Evolutionary conservation across 2,797 vertebrate genomes (phyloP).

Genomic region (Urosaurus nigricauda): DNA sequence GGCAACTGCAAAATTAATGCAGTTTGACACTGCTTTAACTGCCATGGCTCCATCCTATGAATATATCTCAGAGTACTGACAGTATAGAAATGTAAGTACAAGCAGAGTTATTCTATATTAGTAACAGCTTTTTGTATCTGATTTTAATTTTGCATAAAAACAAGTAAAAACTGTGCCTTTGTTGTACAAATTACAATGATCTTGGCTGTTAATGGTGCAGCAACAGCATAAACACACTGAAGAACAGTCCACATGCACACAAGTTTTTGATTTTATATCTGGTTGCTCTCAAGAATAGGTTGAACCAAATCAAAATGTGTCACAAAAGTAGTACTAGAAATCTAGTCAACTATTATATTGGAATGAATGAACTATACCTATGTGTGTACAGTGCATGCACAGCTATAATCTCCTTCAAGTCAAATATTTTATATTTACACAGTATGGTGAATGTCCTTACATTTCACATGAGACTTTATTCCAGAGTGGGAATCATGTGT

Average conservation of each 20-base stretch:
- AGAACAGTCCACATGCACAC: not conserved
- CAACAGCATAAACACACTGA: too few species aligned
- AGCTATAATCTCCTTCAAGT: not conserved
- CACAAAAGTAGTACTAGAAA: not conserved
- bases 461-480: not conserved
- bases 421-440: not conserved
- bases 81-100: not conserved
- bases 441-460: slow-evolving; percentile 8
- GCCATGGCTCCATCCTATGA: too few species aligned
- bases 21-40: too few species aligned
- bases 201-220: not conserved
- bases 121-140: too few species aligned
- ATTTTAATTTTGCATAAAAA: slow-evolving; percentile 34
- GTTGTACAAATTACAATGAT: too few species aligned
- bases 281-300: not conserved
- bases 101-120: slow-evolving; percentile 6
- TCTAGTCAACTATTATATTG: not conserved
- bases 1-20: not conserved
- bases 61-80: not conserved
- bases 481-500: too few species aligned
- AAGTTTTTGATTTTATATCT: not conserved
- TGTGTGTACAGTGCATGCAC: too few species aligned
- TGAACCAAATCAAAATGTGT: not conserved
- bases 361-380: not conserved
- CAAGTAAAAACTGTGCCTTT: slow-evolving; percentile 4